Evolutionary conservation across 2,113 vertebrate species (phyloP), one percentile per base, ranked within the genome.

Genomic region (Mormyrus lacerda): DNA sequence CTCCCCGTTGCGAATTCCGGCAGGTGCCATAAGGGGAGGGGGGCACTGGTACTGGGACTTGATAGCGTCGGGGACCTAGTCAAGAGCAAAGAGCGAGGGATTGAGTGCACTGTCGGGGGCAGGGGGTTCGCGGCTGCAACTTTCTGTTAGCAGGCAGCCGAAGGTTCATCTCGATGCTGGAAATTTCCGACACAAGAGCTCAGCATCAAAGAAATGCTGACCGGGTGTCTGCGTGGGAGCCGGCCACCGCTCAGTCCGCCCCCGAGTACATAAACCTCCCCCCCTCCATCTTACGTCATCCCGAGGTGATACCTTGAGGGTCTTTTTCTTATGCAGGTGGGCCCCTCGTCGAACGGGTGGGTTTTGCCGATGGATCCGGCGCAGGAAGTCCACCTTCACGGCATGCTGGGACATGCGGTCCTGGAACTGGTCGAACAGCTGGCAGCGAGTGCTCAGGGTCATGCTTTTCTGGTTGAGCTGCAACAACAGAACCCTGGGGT

Each of bases 351-450:
- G 96, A 92, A 97, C 98, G 1, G 98, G 98, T 24, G 96, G 96
- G 85, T 97, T 96, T 85, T 96, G 97, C 88, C 98, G 97, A 93
- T 99, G 98, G 92, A 98, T 97, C 94, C 97, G 94, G 89, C 97
- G 97, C 88, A 99, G 94, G 93, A 99, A 99, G 95, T 99, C 98
- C 92, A 99, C 95, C 94, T 99, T 99, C 92, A 99, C 97, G 0
- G 98, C 97, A 0, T 99, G 98, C 95, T 99, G 98, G 8, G 98
- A 99, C 92, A 99, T 96, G 92, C 97, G 96, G 94, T 99, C 98
- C 95, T 99, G 98, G 94, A 99, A 99, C 93, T 97, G 97, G 95
- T 99, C 98, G 89, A 99, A 99, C 84, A 99, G 97, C 95, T 98
- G 97, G 94, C 98, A 99, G 93, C 98, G 97, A 92, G 97, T 97